These are phyloP conservation scores for Sebastes taczanowskii DNA, from an alignment of 2,797 vertebrate genomes.

Conservation along the genomic window DNA sequence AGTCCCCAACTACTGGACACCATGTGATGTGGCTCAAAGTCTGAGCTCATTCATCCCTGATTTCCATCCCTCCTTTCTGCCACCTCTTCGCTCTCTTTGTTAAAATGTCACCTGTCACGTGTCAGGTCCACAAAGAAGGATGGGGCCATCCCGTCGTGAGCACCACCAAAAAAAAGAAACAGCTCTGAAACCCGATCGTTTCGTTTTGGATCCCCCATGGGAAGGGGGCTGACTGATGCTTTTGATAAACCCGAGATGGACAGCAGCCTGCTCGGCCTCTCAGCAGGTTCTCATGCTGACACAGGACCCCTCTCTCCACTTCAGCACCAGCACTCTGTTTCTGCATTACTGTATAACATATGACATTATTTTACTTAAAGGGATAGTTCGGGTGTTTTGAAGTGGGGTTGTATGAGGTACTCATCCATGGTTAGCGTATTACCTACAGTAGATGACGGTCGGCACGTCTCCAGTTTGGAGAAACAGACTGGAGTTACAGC, in stretches of 20 bases:
- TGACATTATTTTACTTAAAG: background rate
- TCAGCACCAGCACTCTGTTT: background rate
- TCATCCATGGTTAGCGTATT: too few relatives aligned
- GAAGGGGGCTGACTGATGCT: slow-evolving; percentile 16
- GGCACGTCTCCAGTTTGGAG: too few relatives aligned
- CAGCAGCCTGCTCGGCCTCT: background rate
- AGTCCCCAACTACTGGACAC: background rate
- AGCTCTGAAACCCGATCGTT: slow-evolving; percentile 51
- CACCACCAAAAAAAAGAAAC: background rate
- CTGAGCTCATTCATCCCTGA: background rate
- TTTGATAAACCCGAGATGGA: slow-evolving; percentile 56
- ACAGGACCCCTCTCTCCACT: slow-evolving; percentile 3
- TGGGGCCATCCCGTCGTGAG: background rate
- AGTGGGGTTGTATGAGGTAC: too few relatives aligned
- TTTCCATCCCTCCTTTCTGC: background rate
- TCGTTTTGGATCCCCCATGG: background rate
- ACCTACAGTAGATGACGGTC: too few relatives aligned
- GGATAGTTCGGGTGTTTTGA: too few relatives aligned
- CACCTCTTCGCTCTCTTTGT: background rate
- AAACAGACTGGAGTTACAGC: too few relatives aligned
- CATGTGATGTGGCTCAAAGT: background rate
- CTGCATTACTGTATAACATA: too few relatives aligned
- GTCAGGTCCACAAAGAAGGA: background rate
- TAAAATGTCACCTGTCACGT: slow-evolving; percentile 14
- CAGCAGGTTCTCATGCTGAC: slow-evolving; percentile 19